A percentile compares a stretch with the other conserved stretches of the same genome.
Conservation (phyloP, 2,888 invertebrate species). For the Petrolisthes manimaculis region DNA sequence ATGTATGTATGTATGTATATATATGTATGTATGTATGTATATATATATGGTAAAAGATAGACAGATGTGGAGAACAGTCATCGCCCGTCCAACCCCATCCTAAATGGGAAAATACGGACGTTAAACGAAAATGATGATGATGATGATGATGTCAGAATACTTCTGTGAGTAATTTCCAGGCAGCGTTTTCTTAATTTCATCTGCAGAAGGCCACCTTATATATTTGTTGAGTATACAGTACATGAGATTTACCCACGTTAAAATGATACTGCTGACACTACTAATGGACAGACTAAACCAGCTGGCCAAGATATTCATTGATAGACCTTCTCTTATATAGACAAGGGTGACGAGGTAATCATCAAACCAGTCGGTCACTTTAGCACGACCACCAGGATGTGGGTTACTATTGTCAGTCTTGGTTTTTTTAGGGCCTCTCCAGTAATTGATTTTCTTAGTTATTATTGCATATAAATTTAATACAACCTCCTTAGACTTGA, state of each 20-base stretch:
- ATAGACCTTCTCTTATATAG: background rate
- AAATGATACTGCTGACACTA: background rate
- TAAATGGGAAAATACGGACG: too few relatives aligned
- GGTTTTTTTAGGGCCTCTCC: background rate
- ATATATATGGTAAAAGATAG: too few relatives aligned
- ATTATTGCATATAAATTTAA: background rate
- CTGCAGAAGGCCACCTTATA: background rate
- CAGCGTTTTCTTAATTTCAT: background rate
- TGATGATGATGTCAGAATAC: constrained; percentile 1
- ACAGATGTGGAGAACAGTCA: too few relatives aligned
- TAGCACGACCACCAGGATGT: background rate
- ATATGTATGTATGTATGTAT: too few relatives aligned
- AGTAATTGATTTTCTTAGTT: background rate
- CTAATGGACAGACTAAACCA: background rate
- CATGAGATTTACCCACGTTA: constrained; percentile 3
- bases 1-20: too few relatives aligned
- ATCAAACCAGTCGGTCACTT: background rate
- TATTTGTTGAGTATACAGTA: background rate
- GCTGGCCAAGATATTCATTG: too few relatives aligned
- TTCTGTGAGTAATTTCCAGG: background rate
- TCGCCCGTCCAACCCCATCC: too few relatives aligned
- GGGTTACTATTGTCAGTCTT: background rate
- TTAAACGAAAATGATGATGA: too few relatives aligned
- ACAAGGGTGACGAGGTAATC: background rate
- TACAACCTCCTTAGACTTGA: background rate